Base-by-base conservation (phyloP, 2,888 invertebrate genomes). In the Chloroclysta siterata region DNA sequence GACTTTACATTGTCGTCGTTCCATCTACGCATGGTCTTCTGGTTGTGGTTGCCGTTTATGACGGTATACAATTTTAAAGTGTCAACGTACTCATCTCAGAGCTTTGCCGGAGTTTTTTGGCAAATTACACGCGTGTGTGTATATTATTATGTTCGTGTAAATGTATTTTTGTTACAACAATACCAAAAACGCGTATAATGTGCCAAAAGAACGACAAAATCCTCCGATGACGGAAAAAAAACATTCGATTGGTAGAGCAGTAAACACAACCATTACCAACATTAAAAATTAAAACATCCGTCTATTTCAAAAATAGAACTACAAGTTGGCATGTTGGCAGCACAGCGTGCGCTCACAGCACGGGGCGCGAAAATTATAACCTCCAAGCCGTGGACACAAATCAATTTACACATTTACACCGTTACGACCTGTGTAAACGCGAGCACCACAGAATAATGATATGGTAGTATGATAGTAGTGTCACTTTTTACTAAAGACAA, bases 351-450 rank as follows among this genome's bases (percentile, higher is more conserved):
- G 78, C 70, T 70, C 82, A 68, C 85, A 81, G 85, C 86, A 74
- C 84, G 89, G 87, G 89, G 87, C 87, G 89, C 88, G 89, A 88
- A 90, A 89, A 89, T 90, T 90, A 90, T 88, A 89, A 87, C 89
- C 87, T 86, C 71, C 70, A 60, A 70, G 69, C 65, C 70, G 76
- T 75, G 79, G 74, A 80, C 85, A 87, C 87, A 87, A 89, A 90
- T 90, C 89, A 90, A 88, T 88, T 88, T 81, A 74, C 81, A 75
- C 81, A 87, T 87, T 89, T 81, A 75, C 81, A 78, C 80, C 78
- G 80, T 85, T 86, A 84, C 80, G 71, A 72, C 47, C 69, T 68
- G 71, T 74, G 76, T 78, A 76, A 81, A 77, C 78, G 78, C 76
- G 72, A 74, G 74, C 72, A 66, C 69, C 75, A 76, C 76, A 73